Base-by-base conservation (phyloP, 2,888 invertebrate genomes). In the Helicoverpa assulta region DNA sequence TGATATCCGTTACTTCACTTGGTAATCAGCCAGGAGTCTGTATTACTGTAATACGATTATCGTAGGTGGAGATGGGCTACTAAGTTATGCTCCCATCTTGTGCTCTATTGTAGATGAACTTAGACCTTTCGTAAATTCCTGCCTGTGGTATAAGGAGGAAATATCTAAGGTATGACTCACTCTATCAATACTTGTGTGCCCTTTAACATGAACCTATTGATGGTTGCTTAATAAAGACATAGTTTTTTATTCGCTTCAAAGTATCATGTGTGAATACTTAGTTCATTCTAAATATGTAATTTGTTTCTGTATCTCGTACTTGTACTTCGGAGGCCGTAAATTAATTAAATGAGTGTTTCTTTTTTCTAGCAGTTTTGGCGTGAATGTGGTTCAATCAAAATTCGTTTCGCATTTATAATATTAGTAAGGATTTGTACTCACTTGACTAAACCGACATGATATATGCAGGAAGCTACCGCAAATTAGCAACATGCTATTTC, bases 401-500 rank as follows among this genome's bases (percentile, higher is more conserved):
- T 26, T 26, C 26, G 4, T 26, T 26, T 26, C 2, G 26, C 26
- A 26, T 26, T 33, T 33, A 33, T 33, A 33, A 33, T 33, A 33
- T 33, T 10, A 33, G 10, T 8, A 14, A 12, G 16, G 43, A 16
- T 6, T 47, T 47, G 5, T 3, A 47, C n/a, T 47, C n/a, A 5
- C 47, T 57, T 52, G 47, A 55, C 40, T 63, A 1, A 64, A 19
- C 59, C 70, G 10, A 59, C 74, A 61, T 70, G 66, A 37, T 53
- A 54, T 29, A 63, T 43, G 18, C 66, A 58, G 65, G 71, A 78
- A 67, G 67, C 60, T 52, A 63, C 47, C 57, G 51, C 26, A 55
- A 67, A 72, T 59, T 63, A 63, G 50, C 37, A 55, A 65, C 62
- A 56, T 51, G 62, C 50, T 26, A 64, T 68, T 65, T 62, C 47